Percentiles rank a stretch among this genome's conserved stretches.
Evolutionary conservation across 1,140 invertebrate genomes (phyloP).

Genomic region (Anastrepha obliqua): DNA sequence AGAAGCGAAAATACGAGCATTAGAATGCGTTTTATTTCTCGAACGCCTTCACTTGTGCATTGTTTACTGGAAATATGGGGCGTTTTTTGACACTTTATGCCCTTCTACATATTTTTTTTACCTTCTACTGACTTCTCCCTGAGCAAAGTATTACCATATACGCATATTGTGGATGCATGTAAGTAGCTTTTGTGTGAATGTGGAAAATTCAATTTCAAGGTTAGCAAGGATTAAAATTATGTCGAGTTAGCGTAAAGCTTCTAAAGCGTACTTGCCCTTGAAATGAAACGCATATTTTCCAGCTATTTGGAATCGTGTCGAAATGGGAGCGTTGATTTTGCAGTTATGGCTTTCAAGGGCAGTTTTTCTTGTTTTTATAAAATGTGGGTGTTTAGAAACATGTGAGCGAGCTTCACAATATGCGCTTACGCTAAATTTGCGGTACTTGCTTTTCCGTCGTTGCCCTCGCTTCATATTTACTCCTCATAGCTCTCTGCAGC

Average conservation of each 20-base stretch:
- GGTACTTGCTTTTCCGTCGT: too few relatives aligned
- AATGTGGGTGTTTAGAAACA: neutral
- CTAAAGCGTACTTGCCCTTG: neutral
- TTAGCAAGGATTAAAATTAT: slow-evolving; percentile 31
- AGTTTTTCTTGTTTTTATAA: neutral
- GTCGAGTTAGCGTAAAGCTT: neutral
- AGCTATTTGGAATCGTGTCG: neutral
- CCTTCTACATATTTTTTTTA: too few relatives aligned
- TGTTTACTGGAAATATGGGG: neutral
- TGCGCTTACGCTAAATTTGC: neutral
- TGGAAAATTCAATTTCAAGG: neutral
- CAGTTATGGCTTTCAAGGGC: neutral
- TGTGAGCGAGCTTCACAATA: neutral
- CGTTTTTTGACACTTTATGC: neutral
- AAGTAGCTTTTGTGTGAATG: neutral
- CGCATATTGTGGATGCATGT: neutral
- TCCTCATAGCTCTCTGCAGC: too few relatives aligned
- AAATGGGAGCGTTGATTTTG: neutral
- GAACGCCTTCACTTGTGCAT: neutral
- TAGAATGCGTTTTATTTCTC: neutral
- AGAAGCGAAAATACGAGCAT: neutral
- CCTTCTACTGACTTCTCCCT: too few relatives aligned
- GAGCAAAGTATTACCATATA: too few relatives aligned
- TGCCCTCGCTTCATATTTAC: too few relatives aligned
- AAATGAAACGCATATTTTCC: neutral